These are phyloP conservation scores for Drosophila tropicalis DNA, from an alignment of 1,140 invertebrate genomes.

Conservation along the genomic window DNA sequence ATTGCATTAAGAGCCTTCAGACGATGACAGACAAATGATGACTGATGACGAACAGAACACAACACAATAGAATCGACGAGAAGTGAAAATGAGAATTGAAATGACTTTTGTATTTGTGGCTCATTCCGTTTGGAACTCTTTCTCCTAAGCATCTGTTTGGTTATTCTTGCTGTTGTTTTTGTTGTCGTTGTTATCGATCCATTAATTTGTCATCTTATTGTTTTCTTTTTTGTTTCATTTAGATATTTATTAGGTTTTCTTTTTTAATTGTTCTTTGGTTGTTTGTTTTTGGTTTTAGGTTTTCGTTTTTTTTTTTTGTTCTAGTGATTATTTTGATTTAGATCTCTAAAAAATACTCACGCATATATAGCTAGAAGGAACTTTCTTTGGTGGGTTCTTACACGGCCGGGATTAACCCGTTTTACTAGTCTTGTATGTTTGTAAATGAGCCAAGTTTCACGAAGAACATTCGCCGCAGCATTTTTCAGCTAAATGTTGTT, in stretches of 20 bases:
- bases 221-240: conserved; percentile 2
- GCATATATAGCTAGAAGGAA: conserved; percentile 99
- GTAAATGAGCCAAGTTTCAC: conserved; percentile 99
- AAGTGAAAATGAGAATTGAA: neutral
- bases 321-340: conserved; percentile 37
- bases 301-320: conserved; percentile 40
- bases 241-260: conserved; percentile 9
- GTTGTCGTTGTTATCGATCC: neutral
- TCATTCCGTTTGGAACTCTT: neutral
- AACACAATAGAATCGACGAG: neutral
- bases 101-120: conserved; percentile 1
- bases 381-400: conserved; percentile 99
- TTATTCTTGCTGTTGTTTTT: neutral
- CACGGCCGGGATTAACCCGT: conserved; percentile 96
- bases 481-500: conserved; percentile 94
- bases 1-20: neutral
- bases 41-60: neutral
- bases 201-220: conserved; percentile 27
- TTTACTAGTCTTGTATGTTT: conserved; percentile 99
- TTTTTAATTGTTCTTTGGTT: conserved; percentile 31
- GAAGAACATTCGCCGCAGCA: conserved; percentile 98
- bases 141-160: neutral
- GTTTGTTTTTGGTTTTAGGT: conserved; percentile 58
- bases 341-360: conserved; percentile 88
- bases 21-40: conserved; percentile 7